Conservation (phyloP, 2,113 vertebrate species). For the Pipra filicauda region DNA sequence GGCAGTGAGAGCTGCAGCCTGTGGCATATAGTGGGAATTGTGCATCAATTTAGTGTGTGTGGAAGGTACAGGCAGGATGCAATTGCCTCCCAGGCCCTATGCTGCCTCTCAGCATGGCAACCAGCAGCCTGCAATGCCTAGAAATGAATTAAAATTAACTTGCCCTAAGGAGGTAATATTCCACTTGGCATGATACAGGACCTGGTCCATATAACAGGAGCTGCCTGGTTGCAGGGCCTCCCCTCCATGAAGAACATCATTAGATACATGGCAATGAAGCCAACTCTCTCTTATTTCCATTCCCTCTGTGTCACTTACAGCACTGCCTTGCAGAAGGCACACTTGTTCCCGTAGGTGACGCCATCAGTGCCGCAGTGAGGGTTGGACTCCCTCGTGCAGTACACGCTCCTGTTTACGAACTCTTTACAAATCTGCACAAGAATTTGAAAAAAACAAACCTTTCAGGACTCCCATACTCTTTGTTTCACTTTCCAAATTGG, state of each 20-base stretch:
- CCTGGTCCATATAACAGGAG: not conserved
- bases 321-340: slow-evolving; percentile 75
- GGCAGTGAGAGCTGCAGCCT: slow-evolving; percentile 46
- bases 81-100: not conserved
- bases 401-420: slow-evolving; percentile 58
- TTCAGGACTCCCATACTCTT: not conserved
- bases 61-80: not conserved
- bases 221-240: not conserved
- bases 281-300: not conserved
- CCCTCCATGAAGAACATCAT: not conserved
- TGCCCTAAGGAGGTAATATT: not conserved
- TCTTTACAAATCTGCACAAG: slow-evolving; percentile 65
- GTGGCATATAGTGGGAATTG: not conserved
- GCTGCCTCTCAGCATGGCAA: slow-evolving; percentile 27
- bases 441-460: not conserved
- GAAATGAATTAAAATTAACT: slow-evolving; percentile 27
- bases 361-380: slow-evolving; percentile 75
- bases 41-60: not conserved
- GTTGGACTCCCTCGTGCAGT: slow-evolving; percentile 75
- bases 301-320: slow-evolving; percentile 57
- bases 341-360: slow-evolving; percentile 73
- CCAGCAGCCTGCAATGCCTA: not conserved
- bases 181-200: rapidly evolving
- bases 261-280: not conserved
- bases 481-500: not conserved